A percentile compares a stretch with the other conserved stretches of the same genome.
Conservation (phyloP, 2,888 invertebrate genomes). For the Stictocephala bisonia region DNA sequence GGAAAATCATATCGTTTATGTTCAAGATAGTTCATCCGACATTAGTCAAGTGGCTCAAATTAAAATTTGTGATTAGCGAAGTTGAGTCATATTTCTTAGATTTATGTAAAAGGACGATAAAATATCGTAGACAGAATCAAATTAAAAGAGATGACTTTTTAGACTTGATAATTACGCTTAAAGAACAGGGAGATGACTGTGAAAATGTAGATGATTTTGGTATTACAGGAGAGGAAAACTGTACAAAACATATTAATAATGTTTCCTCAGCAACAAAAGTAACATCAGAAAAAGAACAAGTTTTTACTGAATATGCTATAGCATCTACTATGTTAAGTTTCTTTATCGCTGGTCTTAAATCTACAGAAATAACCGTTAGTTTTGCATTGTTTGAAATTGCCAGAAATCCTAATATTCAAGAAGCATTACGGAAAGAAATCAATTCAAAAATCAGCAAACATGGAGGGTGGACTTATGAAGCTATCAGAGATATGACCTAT, state of each 20-base stretch:
- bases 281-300: neutral
- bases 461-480: neutral
- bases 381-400: constrained; percentile 25
- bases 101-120: neutral
- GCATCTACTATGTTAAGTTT: constrained; percentile 18
- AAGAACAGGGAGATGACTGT: constrained; percentile 15
- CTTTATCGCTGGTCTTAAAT: neutral
- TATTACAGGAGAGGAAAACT: too few relatives aligned
- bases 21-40: neutral
- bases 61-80: neutral
- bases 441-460: neutral
- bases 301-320: constrained; percentile 21
- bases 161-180: neutral
- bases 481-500: constrained; percentile 12
- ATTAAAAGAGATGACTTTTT: constrained; percentile 24
- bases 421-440: neutral
- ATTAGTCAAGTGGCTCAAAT: neutral
- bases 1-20: neutral
- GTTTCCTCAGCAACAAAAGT: too few relatives aligned
- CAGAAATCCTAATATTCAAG: constrained; percentile 4
- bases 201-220: too few relatives aligned
- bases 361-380: constrained; percentile 7
- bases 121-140: constrained; percentile 11
- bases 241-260: too few relatives aligned
- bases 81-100: neutral